Evolutionary conservation across 23 tunicate genomes (phyloP), one percentile per base, ranked within the genome.

Genomic region (Trididemnum clinides): DNA sequence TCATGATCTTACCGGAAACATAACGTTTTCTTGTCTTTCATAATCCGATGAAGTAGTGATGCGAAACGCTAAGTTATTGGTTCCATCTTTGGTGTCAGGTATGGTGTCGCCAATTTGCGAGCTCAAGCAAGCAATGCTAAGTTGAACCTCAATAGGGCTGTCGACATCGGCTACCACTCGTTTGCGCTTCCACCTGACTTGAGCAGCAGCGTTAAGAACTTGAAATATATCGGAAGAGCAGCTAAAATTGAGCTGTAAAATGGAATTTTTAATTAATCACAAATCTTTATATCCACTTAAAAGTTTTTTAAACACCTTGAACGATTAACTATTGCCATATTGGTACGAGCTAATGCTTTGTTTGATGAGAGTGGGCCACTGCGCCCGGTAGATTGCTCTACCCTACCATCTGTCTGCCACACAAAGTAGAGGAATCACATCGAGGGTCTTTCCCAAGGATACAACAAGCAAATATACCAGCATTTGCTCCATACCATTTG

Each of bases 211-310:
- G 50, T 86, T 84, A 4, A 58, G 22, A 34, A 86, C 77, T 86
- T 86, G 90, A 50, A 86, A 78, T 12, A 86, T 39, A 44, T 86
- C 90, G 33, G 23, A 54, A 28, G 71, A 63, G 49, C 90, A 86
- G 34, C 28, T 63, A 49, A 57, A 64, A 19, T 77, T n/a, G 57
- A 77, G 19, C 90, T 86, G 65, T 1, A 28, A 34, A 51, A 5
- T 15, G 15, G 54, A 44, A 7, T 44, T 44, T 44, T 7, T 15
- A 44, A 44, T 15, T 7, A 44, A 7, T 44, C 54, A n/a, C n/a
- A n/a, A n/a, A n/a, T n/a, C n/a, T n/a, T n/a, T n/a, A n/a, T n/a
- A n/a, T n/a, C n/a, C n/a, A n/a, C n/a, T n/a, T n/a, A n/a, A n/a
- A n/a, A n/a, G n/a, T n/a, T n/a, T n/a, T n/a, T n/a, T n/a, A n/a